Conservation (phyloP, 2,888 invertebrate species). For the Microctonus hyperodae region DNA sequence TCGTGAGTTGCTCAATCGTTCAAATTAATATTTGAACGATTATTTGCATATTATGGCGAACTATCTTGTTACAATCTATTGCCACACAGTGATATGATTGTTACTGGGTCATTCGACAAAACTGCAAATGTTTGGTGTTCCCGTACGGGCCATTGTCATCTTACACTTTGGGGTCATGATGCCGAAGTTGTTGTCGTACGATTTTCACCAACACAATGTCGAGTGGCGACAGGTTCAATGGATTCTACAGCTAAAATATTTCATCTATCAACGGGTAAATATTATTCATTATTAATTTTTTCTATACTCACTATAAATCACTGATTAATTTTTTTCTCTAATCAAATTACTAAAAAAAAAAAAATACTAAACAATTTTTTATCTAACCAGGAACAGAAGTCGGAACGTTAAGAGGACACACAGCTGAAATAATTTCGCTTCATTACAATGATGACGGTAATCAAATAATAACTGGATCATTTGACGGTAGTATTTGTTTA, state of each 20-base stretch:
- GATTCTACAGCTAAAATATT: constrained; percentile 78
- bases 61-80: background rate
- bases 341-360: background rate
- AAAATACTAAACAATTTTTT: background rate
- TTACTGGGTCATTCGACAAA: constrained; percentile 84
- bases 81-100: constrained; percentile 70
- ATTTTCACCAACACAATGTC: constrained; percentile 71
- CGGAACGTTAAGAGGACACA: constrained; percentile 71
- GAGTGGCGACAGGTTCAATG: constrained; percentile 79
- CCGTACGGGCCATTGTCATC: constrained; percentile 71
- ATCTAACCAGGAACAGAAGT: constrained; percentile 67
- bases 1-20: constrained; percentile 67
- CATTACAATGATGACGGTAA: constrained; percentile 75
- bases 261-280: constrained; percentile 71
- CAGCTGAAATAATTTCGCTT: constrained; percentile 78
- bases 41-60: constrained; percentile 13
- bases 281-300: background rate
- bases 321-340: background rate
- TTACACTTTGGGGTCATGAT: constrained; percentile 76
- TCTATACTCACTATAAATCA: too few species aligned
- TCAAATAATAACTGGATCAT: constrained; percentile 78
- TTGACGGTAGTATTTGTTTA: constrained; percentile 77
- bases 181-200: constrained; percentile 77
- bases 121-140: constrained; percentile 79
- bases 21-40: background rate